Percentiles rank a stretch among this genome's conserved stretches.
phyloP scores from a whole-genome alignment of 2,113 vertebrate genomes.

The Scatophagus argus region DNA sequence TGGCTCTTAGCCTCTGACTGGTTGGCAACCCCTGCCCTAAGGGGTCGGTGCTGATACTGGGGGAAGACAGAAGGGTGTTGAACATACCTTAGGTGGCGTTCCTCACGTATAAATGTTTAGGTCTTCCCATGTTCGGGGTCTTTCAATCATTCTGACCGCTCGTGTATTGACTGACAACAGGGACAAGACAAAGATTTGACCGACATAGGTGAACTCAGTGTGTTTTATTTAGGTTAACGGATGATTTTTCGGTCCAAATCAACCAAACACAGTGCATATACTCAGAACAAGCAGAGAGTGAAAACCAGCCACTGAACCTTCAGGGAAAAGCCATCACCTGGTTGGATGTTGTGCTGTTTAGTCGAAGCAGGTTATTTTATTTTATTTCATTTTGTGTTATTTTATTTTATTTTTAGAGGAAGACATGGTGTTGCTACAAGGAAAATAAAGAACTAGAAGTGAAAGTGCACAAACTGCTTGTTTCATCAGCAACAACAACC shows the following conservation, averaged over 20 bases:
- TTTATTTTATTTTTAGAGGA: too few species aligned
- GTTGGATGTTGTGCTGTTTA: constrained; percentile 18
- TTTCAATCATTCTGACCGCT: too few species aligned
- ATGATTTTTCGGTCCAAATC: neutral
- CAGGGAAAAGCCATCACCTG: neutral
- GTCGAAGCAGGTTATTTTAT: constrained; percentile 2
- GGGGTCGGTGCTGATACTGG: too few species aligned
- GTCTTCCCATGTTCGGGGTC: too few species aligned
- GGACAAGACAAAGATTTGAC: neutral
- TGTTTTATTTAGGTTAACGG: neutral
- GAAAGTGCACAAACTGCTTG: neutral
- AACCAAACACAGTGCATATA: neutral
- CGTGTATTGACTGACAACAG: too few species aligned
- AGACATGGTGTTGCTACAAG: constrained; percentile 16
- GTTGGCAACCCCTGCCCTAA: too few species aligned
- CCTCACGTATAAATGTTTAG: too few species aligned
- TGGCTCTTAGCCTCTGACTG: too few species aligned
- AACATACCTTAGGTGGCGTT: too few species aligned
- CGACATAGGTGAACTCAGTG: neutral
- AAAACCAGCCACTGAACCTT: neutral
- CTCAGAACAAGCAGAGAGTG: neutral
- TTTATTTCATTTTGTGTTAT: too few species aligned
- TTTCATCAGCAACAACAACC: neutral
- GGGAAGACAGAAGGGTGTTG: too few species aligned
- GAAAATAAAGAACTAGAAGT: too few species aligned